These are phyloP conservation scores for Smutsia gigantea DNA, from an alignment of 2,797 vertebrate species.

Conservation along the genomic window DNA sequence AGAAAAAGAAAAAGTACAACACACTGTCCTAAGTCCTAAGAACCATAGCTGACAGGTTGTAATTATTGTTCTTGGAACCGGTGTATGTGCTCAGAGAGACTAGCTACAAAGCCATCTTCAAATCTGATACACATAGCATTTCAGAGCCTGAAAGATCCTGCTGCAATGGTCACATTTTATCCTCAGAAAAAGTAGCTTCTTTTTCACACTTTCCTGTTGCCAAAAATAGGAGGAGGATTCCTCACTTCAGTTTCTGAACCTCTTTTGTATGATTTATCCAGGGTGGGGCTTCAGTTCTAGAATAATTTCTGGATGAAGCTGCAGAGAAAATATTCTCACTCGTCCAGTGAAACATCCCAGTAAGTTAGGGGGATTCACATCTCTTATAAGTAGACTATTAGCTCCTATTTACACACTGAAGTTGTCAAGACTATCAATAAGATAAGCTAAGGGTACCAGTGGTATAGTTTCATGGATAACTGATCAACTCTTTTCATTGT, in stretches of 20 bases:
- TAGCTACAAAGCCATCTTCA: neutral
- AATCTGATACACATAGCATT: neutral
- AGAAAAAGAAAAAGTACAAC: neutral
- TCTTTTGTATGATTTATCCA: neutral
- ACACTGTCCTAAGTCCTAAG: neutral
- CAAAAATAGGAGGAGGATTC: neutral
- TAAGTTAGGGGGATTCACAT: neutral
- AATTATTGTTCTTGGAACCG: neutral
- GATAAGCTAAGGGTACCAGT: fast-evolving
- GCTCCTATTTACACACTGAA: neutral
- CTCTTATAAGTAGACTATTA: neutral
- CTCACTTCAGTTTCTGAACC: neutral
- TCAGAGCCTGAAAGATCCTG: neutral
- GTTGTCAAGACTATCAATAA: neutral
- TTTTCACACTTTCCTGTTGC: neutral
- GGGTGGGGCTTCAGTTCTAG: neutral
- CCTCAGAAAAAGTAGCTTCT: neutral
- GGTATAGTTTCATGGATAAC: neutral
- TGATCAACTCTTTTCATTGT: neutral
- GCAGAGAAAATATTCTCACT: neutral
- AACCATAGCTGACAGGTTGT: slow-evolving; percentile 53
- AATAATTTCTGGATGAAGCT: neutral
- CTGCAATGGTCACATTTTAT: neutral
- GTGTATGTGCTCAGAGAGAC: neutral
- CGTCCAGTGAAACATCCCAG: no score